Conservation (phyloP, 2,797 vertebrate species). For the Myoxocephalus aenaeus region DNA sequence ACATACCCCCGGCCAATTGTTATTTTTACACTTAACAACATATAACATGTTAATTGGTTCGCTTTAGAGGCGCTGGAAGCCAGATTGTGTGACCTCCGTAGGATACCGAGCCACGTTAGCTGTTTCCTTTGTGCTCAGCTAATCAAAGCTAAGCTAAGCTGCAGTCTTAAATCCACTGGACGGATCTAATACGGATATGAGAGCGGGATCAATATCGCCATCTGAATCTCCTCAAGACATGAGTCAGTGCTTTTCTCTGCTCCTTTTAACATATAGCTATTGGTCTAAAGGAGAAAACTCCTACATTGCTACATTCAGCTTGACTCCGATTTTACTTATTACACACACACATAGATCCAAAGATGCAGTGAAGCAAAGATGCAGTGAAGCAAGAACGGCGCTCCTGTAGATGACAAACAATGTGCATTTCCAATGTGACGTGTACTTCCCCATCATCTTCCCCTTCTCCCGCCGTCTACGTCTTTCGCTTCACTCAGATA, state of each 20-base stretch:
- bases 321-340: neutral
- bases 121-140: neutral
- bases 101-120: neutral
- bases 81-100: neutral
- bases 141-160: neutral
- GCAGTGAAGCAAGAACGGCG: constrained; percentile 28
- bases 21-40: neutral
- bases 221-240: neutral
- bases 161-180: neutral
- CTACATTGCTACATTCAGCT: constrained; percentile 10
- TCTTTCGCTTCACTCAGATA: constrained; percentile 19
- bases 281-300: constrained; percentile 16
- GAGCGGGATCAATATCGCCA: neutral
- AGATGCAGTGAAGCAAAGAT: no score
- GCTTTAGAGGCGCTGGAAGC: neutral
- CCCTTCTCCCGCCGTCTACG: constrained; percentile 1
- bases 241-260: neutral
- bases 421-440: constrained; percentile 35
- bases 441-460: constrained; percentile 24
- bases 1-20: neutral
- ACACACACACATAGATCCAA: constrained; percentile 2
- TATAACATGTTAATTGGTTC: neutral
- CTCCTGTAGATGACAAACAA: neutral
- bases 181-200: neutral
- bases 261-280: neutral